Conservation (phyloP, 2,113 vertebrate species). For the Scytalopus superciliaris region DNA sequence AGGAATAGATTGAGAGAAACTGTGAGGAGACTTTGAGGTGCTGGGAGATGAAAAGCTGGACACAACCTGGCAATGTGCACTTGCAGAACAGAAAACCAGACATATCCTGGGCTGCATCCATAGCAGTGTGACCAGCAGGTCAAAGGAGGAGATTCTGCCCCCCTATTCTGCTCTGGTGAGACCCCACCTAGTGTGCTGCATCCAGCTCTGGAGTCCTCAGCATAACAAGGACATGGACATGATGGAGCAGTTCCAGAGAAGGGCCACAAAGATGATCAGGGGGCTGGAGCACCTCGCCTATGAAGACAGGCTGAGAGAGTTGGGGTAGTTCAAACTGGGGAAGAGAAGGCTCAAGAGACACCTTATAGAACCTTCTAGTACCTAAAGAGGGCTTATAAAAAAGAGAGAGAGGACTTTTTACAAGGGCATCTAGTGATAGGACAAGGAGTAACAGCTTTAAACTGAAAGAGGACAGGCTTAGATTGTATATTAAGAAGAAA, state of each 20-base stretch:
- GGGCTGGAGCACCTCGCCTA: background rate
- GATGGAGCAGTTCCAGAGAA: background rate
- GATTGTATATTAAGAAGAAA: background rate
- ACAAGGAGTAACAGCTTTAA: no score
- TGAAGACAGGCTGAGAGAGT: background rate
- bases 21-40: background rate
- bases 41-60: background rate
- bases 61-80: background rate
- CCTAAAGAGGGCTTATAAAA: background rate
- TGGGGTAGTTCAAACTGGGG: background rate
- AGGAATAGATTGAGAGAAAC: background rate
- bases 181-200: background rate
- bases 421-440: background rate
- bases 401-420: background rate
- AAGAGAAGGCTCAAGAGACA: background rate
- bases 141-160: background rate
- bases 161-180: background rate
- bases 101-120: background rate
- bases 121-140: background rate
- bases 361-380: background rate
- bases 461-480: background rate
- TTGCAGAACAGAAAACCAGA: background rate
- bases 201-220: background rate
- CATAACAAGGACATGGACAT: background rate
- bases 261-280: background rate